These are phyloP conservation scores for Tromatobia lineatoria DNA, from an alignment of 2,888 invertebrate species.

Conservation along the genomic window DNA sequence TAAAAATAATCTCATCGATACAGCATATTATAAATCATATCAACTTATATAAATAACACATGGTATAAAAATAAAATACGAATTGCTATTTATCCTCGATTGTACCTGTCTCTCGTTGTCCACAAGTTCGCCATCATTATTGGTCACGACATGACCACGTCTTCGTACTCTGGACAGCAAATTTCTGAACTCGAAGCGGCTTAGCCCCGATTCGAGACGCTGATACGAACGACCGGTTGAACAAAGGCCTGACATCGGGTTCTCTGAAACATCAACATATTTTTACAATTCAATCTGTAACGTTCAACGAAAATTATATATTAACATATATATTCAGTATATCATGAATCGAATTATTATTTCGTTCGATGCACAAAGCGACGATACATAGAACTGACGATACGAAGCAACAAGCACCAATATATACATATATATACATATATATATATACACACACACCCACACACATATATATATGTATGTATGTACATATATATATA, in stretches of 20 bases:
- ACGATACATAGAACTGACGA: constrained; percentile 9
- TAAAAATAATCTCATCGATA: no score
- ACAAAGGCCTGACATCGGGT: constrained; percentile 63
- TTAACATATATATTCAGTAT: not conserved
- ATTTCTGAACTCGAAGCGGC: constrained; percentile 70
- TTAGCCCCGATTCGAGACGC: constrained; percentile 71
- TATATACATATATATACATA: not conserved
- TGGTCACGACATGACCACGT: no score
- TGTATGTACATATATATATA: not conserved
- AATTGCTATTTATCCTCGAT: not conserved
- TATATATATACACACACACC: constrained; percentile 46
- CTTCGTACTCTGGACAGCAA: constrained; percentile 59
- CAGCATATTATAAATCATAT: no score
- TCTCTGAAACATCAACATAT: constrained; percentile 78
- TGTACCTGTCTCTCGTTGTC: constrained; percentile 71
- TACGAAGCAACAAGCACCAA: constrained; percentile 56
- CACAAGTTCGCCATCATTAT: constrained; percentile 37
- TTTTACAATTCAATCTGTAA: constrained; percentile 79
- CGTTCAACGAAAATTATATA: constrained; percentile 21
- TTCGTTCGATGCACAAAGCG: not conserved
- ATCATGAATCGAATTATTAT: not conserved
- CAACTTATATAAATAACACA: no score
- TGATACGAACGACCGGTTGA: constrained; percentile 70
- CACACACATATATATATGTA: not conserved
- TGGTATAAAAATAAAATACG: no score